Conservation (phyloP, 2,797 vertebrate species). For the Acipenser transmontanus region DNA sequence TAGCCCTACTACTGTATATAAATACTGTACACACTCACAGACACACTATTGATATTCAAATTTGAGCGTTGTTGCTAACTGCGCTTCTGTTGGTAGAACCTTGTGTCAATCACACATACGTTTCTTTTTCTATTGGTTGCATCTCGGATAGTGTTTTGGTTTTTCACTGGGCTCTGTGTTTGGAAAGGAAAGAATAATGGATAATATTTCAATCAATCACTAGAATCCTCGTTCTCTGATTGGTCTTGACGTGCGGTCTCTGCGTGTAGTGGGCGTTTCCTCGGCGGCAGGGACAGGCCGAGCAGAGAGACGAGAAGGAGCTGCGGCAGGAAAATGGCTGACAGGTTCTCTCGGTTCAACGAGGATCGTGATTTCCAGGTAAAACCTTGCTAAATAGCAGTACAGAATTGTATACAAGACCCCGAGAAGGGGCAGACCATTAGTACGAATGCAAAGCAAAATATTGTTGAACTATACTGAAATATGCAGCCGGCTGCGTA, state of each 20-base stretch:
- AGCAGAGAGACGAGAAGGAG: constrained; percentile 33
- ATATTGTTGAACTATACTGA: no score
- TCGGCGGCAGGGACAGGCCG: constrained; percentile 36
- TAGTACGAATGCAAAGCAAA: no score
- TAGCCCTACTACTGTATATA: no score
- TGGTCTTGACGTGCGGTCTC: constrained; percentile 21
- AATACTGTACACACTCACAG: no score
- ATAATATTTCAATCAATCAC: constrained; percentile 21
- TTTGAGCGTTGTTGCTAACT: no score
- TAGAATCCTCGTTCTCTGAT: constrained; percentile 2
- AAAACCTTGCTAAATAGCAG: constrained; percentile 44
- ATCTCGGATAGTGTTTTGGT: background rate
- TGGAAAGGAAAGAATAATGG: constrained; percentile 21
- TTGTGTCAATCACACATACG: background rate
- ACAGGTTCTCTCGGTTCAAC: constrained; percentile 97
- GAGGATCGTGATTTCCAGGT: constrained; percentile 98
- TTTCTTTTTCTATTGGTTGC: background rate
- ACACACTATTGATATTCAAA: no score
- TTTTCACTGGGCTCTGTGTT: background rate
- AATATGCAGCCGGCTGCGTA: no score
- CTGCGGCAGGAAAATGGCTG: constrained; percentile 87
- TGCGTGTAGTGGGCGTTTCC: constrained; percentile 31
- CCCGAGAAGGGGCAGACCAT: no score
- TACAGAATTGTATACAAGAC: no score
- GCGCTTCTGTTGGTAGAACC: background rate